These are phyloP conservation scores for Lissocephala sabroskyi DNA, from an alignment of 2,888 invertebrate species.

Conservation along the genomic window DNA sequence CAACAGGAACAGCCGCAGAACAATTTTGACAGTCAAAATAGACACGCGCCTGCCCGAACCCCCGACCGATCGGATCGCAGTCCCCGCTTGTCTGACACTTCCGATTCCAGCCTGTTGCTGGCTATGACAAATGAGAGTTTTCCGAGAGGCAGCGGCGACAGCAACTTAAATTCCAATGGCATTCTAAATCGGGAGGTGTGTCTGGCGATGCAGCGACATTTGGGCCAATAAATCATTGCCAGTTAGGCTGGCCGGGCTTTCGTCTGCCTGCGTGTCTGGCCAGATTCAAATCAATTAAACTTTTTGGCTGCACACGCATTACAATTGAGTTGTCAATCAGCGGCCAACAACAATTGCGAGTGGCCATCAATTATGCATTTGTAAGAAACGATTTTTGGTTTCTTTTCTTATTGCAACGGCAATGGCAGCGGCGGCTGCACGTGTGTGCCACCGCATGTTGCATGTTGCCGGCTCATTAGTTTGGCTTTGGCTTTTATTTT, in stretches of 20 bases:
- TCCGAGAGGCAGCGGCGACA: conserved; percentile 19
- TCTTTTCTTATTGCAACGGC: conserved; percentile 8
- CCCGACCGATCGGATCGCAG: conserved; percentile 11
- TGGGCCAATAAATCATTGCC: conserved; percentile 65
- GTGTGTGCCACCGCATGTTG: conserved; percentile 47
- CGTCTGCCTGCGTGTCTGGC: no score
- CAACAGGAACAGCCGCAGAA: conserved; percentile 51
- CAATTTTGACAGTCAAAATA: conserved; percentile 52
- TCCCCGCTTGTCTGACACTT: neutral
- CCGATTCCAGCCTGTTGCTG: no score
- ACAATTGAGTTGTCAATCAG: conserved; percentile 65
- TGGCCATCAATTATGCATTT: conserved; percentile 54
- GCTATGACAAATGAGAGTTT: conserved; percentile 55
- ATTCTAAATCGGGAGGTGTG: conserved; percentile 44
- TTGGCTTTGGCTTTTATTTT: conserved; percentile 64
- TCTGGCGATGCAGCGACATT: conserved; percentile 52
- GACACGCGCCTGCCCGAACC: conserved; percentile 40
- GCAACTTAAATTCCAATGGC: no score
- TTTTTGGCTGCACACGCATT: conserved; percentile 31
- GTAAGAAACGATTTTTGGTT: conserved; percentile 28
- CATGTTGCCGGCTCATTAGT: conserved; percentile 66
- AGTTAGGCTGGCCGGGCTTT: neutral
- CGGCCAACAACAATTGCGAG: conserved; percentile 41
- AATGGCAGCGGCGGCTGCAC: no score
- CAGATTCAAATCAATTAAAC: conserved; percentile 46